Evolutionary conservation across 2,888 invertebrate genomes (phyloP).

Genomic region (Synergus gifuensis): DNA sequence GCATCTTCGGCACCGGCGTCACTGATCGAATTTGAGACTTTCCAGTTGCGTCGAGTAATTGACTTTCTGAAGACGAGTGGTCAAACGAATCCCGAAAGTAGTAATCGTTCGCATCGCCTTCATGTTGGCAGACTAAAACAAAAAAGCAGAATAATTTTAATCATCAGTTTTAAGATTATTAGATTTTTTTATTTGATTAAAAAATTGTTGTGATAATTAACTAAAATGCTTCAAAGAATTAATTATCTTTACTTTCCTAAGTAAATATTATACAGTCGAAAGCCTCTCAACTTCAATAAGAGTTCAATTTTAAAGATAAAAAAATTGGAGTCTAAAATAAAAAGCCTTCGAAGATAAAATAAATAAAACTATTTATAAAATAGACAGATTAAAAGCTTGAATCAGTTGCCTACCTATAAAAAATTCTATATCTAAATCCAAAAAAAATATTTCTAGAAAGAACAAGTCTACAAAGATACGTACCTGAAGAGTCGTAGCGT

Average conservation of each 20-base stretch:
- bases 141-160: slow-evolving; percentile 35
- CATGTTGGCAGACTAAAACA: slow-evolving; percentile 73
- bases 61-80: slow-evolving; percentile 90
- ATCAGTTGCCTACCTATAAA: neutral
- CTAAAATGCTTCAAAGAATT: neutral
- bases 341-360: neutral
- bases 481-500: slow-evolving; percentile 35
- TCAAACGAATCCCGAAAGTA: slow-evolving; percentile 88
- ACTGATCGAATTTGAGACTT: slow-evolving; percentile 71
- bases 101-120: slow-evolving; percentile 81
- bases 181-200: neutral
- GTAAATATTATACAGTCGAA: neutral
- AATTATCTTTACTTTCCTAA: neutral
- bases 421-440: slow-evolving; percentile 20
- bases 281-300: neutral
- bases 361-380: neutral
- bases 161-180: neutral
- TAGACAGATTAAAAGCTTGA: neutral
- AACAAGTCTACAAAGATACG: slow-evolving; percentile 2
- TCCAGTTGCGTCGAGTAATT: slow-evolving; percentile 79
- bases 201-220: neutral
- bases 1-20: slow-evolving; percentile 75
- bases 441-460: neutral
- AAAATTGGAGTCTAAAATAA: neutral
- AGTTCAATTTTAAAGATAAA: neutral